A percentile compares a stretch with the other conserved stretches of the same genome.
These are phyloP conservation scores for Noctuana brunneofusca DNA, from an alignment of 2,888 invertebrate species.

Conservation along the genomic window DNA sequence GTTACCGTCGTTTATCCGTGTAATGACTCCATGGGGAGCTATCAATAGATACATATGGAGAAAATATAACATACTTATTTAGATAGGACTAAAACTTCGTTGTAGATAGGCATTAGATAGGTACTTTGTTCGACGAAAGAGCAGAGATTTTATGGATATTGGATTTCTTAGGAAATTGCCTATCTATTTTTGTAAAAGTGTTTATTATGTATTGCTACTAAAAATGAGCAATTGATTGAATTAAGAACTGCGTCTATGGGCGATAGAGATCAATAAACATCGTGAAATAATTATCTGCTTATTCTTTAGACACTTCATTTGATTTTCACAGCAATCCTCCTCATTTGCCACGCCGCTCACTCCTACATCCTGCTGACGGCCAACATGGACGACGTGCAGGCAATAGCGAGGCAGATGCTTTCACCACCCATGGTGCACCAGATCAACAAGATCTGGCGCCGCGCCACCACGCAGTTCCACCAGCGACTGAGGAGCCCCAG, in stretches of 20 bases:
- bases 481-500: conserved; percentile 37
- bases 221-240: too few relatives aligned
- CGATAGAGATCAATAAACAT: too few relatives aligned
- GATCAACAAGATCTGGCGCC: conserved; percentile 50
- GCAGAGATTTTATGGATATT: conserved; percentile 1
- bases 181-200: too few relatives aligned
- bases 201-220: too few relatives aligned
- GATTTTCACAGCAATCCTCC: conserved; percentile 32
- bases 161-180: neutral
- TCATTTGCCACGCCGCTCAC: conserved; percentile 44
- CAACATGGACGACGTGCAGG: conserved; percentile 61
- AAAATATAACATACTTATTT: too few relatives aligned
- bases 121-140: neutral
- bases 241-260: too few relatives aligned
- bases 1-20: too few relatives aligned
- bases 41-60: too few relatives aligned
- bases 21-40: too few relatives aligned
- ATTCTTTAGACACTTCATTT: neutral
- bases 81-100: too few relatives aligned
- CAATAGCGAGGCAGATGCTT: conserved; percentile 54
- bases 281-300: too few relatives aligned
- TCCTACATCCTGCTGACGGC: conserved; percentile 65
- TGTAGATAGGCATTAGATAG: too few relatives aligned
- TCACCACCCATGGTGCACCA: conserved; percentile 51
- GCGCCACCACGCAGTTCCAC: conserved; percentile 54